Conservation (phyloP, 2,797 vertebrate species). For the Rhadinocentrus ornatus region DNA sequence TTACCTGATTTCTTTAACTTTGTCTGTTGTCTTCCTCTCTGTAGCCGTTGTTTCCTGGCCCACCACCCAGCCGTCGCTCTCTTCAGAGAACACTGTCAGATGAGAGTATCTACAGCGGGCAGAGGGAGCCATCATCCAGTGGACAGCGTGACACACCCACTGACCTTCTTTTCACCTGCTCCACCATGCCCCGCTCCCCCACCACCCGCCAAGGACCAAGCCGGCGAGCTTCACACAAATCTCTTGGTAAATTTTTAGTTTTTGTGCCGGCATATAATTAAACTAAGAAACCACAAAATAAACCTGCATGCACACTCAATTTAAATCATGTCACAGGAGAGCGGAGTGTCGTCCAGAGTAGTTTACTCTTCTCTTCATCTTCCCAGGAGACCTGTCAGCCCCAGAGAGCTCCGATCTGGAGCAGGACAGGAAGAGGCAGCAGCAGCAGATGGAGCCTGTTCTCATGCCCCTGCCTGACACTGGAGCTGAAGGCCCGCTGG, state of each 20-base stretch:
- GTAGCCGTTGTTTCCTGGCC: conserved; percentile 89
- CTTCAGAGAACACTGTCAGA: conserved; percentile 96
- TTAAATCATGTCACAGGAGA: background rate
- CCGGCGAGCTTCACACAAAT: conserved; percentile 90
- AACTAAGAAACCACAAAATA: background rate
- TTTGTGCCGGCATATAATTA: background rate
- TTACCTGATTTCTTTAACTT: background rate
- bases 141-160: conserved; percentile 88
- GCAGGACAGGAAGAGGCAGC: conserved; percentile 85
- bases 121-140: conserved; percentile 87
- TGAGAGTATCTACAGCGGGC: conserved; percentile 96
- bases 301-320: background rate
- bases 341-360: background rate
- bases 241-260: conserved; percentile 84
- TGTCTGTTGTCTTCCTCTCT: conserved; percentile 43
- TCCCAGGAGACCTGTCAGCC: conserved; percentile 91
- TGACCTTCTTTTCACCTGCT: conserved; percentile 93
- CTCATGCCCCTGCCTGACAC: conserved; percentile 95
- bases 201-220: conserved; percentile 84
- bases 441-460: conserved; percentile 88
- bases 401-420: conserved; percentile 90
- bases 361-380: background rate
- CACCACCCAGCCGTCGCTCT: conserved; percentile 86
- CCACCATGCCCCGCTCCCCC: conserved; percentile 89
- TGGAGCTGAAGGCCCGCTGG: conserved; percentile 90